Percentiles rank a stretch among this genome's conserved stretches.
Evolutionary conservation across 2,797 vertebrate species (phyloP).

Genomic region (Clarias fuscus): DNA sequence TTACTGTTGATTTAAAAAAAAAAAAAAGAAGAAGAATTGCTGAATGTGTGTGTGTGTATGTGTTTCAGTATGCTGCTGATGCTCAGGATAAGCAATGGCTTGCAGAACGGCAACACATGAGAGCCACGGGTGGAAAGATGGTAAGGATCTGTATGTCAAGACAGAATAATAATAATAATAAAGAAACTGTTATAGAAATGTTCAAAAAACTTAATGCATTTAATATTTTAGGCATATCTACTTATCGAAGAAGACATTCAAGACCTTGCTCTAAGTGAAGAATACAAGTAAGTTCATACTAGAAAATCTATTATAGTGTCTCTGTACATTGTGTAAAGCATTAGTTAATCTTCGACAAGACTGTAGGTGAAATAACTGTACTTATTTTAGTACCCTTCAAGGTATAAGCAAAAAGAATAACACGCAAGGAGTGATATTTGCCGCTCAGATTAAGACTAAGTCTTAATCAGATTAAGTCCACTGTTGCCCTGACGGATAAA

Average conservation of each 20-base stretch:
- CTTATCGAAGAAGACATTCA: constrained; percentile 94
- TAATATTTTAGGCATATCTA: constrained; percentile 84
- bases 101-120: constrained; percentile 95
- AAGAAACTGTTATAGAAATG: background rate
- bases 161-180: background rate
- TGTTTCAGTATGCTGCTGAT: constrained; percentile 90
- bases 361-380: background rate
- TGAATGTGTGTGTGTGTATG: background rate
- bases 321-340: background rate
- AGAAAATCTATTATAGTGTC: background rate
- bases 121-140: constrained; percentile 97
- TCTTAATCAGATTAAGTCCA: no score
- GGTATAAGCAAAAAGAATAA: background rate
- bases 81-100: constrained; percentile 98
- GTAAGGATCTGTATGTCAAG: constrained; percentile 70
- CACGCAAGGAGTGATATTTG: background rate
- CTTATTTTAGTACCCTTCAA: background rate
- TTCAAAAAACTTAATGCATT: background rate
- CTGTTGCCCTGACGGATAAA: background rate
- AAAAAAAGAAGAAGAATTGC: background rate
- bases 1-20: background rate
- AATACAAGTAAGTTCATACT: constrained; percentile 84
- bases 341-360: background rate
- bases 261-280: constrained; percentile 86
- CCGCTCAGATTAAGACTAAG: background rate